phyloP scores from a whole-genome alignment of 2,797 vertebrate species.

The Neopelma chrysocephalum region DNA sequence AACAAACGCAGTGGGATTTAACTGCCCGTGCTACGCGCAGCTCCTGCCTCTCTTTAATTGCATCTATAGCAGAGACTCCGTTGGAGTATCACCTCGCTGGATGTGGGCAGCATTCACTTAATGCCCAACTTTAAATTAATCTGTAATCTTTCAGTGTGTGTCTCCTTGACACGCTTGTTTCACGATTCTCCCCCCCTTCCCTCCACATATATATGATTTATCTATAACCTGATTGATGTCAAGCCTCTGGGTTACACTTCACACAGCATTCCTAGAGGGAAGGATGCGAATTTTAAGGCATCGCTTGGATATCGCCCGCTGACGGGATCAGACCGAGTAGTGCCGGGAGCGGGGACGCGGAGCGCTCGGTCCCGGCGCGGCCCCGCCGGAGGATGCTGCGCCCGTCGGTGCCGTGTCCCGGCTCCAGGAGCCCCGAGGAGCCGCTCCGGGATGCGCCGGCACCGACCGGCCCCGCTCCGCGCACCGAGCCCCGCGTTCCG shows the following conservation, averaged over 20 bases:
- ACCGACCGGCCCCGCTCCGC: background rate
- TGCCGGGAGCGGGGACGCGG: background rate
- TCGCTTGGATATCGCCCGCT: background rate
- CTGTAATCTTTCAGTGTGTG: background rate
- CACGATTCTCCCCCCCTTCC: background rate
- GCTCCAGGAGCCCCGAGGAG: background rate
- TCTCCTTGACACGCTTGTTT: background rate
- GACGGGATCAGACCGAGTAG: background rate
- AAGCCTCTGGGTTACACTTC: slow-evolving; percentile 2
- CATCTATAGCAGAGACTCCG: background rate
- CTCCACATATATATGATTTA: background rate
- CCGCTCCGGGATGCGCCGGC: background rate
- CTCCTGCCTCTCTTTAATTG: background rate
- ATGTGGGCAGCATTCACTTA: background rate
- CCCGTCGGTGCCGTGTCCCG: background rate
- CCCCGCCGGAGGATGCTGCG: background rate
- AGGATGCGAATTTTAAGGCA: background rate
- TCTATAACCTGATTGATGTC: slow-evolving; percentile 14
- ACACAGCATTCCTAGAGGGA: background rate
- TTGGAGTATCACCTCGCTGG: background rate
- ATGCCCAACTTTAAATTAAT: slow-evolving; percentile 34
- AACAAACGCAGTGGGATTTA: background rate
- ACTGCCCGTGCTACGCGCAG: background rate
- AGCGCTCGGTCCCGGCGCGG: background rate
- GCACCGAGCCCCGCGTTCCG: background rate